Evolutionary conservation across 2,888 invertebrate species (phyloP).

Genomic region (Iphiclides podalirius): DNA sequence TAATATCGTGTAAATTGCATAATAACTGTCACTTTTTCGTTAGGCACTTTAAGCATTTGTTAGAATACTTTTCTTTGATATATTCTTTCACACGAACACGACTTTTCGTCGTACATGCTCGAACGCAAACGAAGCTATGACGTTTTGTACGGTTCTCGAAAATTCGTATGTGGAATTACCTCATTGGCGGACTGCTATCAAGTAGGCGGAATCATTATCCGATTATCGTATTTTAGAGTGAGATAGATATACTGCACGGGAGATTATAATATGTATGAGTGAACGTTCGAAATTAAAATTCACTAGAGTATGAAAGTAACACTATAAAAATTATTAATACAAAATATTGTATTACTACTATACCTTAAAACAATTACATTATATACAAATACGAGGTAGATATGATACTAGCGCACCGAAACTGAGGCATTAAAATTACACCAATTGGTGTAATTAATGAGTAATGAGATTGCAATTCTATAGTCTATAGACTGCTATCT

Average conservation of each 20-base stretch:
- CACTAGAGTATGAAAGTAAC: no score
- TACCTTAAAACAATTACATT: no score
- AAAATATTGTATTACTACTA: no score
- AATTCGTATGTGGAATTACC: conserved; percentile 57
- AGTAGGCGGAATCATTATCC: conserved; percentile 40
- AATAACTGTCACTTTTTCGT: conserved; percentile 37
- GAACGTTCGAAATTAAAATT: no score
- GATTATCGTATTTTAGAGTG: conserved; percentile 33
- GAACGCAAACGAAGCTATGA: conserved; percentile 49
- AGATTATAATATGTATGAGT: no score
- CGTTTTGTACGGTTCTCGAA: conserved; percentile 44
- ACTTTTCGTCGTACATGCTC: conserved; percentile 66
- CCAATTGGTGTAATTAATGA: no score
- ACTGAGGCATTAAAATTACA: no score
- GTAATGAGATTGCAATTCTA: no score
- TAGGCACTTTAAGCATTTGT: conserved; percentile 38
- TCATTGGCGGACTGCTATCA: conserved; percentile 49
- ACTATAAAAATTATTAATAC: no score
- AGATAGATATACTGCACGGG: conserved; percentile 32
- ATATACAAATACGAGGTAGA: no score
- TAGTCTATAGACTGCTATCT: no score
- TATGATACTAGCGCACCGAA: no score
- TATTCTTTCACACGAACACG: conserved; percentile 47
- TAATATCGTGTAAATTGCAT: conserved; percentile 49
- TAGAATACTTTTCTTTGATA: conserved; percentile 53